These are phyloP conservation scores for Platysteira castanea DNA, from an alignment of 2,113 vertebrate genomes.

Conservation along the genomic window DNA sequence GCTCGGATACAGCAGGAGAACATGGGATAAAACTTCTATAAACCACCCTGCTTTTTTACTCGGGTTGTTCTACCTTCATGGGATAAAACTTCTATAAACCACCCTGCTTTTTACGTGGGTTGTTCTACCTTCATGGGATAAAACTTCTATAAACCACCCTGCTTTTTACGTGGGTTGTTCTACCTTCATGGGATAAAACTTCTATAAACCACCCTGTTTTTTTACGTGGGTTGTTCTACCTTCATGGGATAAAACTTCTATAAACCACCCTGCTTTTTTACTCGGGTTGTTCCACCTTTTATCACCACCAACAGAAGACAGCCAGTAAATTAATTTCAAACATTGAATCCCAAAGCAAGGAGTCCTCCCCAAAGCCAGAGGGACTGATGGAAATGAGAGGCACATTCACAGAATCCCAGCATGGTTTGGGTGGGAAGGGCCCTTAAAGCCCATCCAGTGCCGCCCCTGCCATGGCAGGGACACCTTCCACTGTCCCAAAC, in stretches of 20 bases:
- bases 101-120: too few species aligned
- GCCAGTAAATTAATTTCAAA: not conserved
- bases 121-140: too few species aligned
- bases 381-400: not conserved
- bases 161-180: too few species aligned
- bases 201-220: too few species aligned
- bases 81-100: not conserved
- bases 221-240: too few species aligned
- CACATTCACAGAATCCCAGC: not conserved
- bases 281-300: accelerated
- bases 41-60: not conserved
- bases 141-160: too few species aligned
- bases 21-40: not conserved
- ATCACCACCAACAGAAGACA: not conserved
- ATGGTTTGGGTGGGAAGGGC: not conserved
- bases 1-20: not conserved
- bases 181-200: too few species aligned
- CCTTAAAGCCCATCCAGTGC: accelerated
- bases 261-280: too few species aligned
- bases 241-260: not conserved
- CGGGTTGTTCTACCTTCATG: accelerated
- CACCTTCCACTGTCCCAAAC: accelerated
- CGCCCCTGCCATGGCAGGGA: not conserved
- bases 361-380: not conserved
- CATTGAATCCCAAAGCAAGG: not conserved